Evolutionary conservation across 2,797 vertebrate genomes (phyloP).

Genomic region (Sphenopsis melanotis): DNA sequence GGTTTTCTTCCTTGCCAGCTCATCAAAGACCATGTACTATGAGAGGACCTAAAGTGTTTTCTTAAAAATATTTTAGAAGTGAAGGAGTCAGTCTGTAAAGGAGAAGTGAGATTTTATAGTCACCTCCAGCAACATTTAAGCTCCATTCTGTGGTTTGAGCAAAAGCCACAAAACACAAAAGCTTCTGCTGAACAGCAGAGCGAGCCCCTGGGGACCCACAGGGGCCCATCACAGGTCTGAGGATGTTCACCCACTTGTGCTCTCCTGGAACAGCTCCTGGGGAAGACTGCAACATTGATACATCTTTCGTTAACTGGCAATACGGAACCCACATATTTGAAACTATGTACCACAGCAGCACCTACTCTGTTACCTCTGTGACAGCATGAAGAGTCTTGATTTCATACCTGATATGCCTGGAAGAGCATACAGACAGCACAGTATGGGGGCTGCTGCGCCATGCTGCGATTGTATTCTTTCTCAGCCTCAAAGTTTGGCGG

Average conservation of each 20-base stretch:
- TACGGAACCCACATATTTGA: background rate
- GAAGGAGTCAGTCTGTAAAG: background rate
- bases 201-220: accelerated
- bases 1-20: background rate
- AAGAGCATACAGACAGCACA: constrained; percentile 94
- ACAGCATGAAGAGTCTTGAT: background rate
- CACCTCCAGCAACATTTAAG: background rate
- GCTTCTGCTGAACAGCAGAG: background rate
- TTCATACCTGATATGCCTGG: constrained; percentile 86
- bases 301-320: background rate
- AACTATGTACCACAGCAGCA: background rate
- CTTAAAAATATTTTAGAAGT: background rate
- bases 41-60: background rate
- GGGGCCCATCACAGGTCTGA: no score
- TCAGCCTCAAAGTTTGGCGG: constrained; percentile 86
- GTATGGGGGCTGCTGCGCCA: constrained; percentile 87
- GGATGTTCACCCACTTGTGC: background rate
- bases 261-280: background rate
- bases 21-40: background rate
- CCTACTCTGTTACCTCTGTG: background rate
- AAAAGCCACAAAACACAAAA: background rate
- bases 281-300: background rate
- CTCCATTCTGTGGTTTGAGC: background rate
- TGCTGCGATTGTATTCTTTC: constrained; percentile 85
- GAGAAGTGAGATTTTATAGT: background rate